Evolutionary conservation across 2,113 vertebrate species (phyloP).

Genomic region (Melanerpes aurifrons): DNA sequence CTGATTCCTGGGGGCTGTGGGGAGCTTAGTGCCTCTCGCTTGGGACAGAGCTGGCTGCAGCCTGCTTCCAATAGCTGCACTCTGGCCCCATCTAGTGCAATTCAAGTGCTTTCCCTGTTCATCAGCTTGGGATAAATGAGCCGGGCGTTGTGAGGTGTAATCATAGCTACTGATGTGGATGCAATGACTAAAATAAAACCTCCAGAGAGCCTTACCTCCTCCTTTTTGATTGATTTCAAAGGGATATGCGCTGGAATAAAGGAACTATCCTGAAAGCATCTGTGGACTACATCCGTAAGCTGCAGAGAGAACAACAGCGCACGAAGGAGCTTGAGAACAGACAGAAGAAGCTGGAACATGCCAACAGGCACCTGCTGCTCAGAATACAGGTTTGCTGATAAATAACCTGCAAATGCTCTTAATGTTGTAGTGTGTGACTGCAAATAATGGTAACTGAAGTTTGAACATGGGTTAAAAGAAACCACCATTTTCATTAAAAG

Average conservation of each 20-base stretch:
- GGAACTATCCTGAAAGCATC: constrained; percentile 98
- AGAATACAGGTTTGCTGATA: constrained; percentile 89
- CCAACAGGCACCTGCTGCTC: constrained; percentile 92
- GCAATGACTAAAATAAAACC: neutral
- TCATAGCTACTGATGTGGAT: neutral
- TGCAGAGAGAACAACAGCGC: constrained; percentile 93
- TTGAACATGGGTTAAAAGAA: neutral
- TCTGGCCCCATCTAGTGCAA: constrained; percentile 47
- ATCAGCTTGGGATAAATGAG: neutral
- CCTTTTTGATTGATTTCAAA: neutral
- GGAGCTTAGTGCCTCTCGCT: neutral
- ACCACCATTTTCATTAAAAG: rapidly evolving
- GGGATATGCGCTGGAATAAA: constrained; percentile 97
- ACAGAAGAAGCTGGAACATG: constrained; percentile 95
- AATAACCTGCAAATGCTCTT: neutral
- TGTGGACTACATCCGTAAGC: constrained; percentile 95
- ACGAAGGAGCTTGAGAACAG: constrained; percentile 93
- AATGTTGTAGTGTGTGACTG: neutral
- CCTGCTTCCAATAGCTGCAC: neutral
- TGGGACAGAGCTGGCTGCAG: neutral
- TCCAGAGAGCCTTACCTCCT: neutral
- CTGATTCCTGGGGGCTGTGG: rapidly evolving
- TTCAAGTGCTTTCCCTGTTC: neutral
- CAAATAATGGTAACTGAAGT: neutral
- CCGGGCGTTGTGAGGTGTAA: neutral